Conservation (phyloP, 2,797 vertebrate genomes). For the Molossus alvarezi region DNA sequence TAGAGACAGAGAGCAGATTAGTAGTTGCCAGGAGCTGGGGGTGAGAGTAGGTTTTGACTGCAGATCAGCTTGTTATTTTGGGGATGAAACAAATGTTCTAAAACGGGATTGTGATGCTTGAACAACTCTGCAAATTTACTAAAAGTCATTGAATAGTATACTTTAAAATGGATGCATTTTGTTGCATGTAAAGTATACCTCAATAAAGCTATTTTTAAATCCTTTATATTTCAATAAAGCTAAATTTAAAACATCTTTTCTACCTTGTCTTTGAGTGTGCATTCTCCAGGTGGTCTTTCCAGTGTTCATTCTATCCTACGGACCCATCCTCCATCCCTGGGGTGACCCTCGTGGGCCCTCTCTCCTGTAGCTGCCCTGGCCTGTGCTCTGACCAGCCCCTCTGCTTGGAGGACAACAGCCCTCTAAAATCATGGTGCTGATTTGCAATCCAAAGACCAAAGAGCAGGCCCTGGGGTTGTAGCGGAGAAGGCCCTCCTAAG, state of each 20-base stretch:
- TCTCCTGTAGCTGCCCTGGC: neutral
- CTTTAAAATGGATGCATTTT: neutral
- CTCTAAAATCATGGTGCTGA: neutral
- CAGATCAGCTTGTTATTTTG: constrained; percentile 12
- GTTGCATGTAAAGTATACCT: neutral
- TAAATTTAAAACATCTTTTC: neutral
- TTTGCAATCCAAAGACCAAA: neutral
- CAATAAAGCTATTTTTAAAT: neutral
- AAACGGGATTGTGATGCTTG: constrained; percentile 7
- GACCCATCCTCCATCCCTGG: neutral
- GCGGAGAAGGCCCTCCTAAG: neutral
- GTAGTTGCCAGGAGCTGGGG: neutral
- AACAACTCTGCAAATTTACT: constrained; percentile 1
- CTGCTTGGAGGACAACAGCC: neutral
- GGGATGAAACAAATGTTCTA: constrained; percentile 14
- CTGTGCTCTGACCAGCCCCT: neutral
- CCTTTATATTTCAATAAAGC: neutral
- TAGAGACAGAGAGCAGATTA: constrained; percentile 12
- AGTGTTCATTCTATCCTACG: neutral
- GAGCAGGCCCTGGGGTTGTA: too few species aligned
- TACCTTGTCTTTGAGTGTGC: neutral
- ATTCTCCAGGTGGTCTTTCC: neutral
- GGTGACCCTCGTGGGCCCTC: neutral
- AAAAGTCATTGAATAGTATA: constrained; percentile 10
- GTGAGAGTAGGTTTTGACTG: neutral